Base-by-base conservation (phyloP, 2,888 invertebrate species). In the Resseliella maxima region DNA sequence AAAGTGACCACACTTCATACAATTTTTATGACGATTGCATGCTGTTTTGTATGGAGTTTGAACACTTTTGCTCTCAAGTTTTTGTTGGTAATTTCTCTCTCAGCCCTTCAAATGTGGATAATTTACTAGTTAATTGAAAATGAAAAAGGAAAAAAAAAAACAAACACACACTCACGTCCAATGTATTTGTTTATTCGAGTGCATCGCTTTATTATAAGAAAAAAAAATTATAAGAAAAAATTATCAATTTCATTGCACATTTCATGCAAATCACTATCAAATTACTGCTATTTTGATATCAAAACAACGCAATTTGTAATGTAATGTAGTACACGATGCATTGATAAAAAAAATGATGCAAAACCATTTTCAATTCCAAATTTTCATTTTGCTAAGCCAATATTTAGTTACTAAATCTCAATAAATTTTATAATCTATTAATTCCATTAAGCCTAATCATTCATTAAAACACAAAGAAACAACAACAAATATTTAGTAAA, bases 391-490 rank as follows among this genome's bases (percentile, higher is more conserved):
- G 31, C n/a, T 27, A 59, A 59, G 59, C 59, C 59, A 59, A n/a
- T 12, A 18, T 59, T 72, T 31, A 72, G 72, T 72, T 72, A 72
- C 12, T 31, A 72, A 31, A 72, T 12, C 31, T 18, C 31, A 31
- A 72, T 59, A 72, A 31, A 31, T 31, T 72, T 72, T 72, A 72
- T 31, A 31, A 72, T 72, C 72, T 27, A 72, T 35, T 72, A 72
- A 12, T 72, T 72, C 72, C 72, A 72, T 72, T 59, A 31, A 50
- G 72, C 72, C 72, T 72, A 72, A 59, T 59, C 59, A 59, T 72
- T 72, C 72, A 72, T 72, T 35, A 72, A 50, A 50, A 72, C 15
- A 31, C 35, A 72, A 72, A 12, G 31, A 1, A 72, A 72, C 10
- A 72, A 6, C 31, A 31, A 31, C 5, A 72, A 21, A 72, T 72